Evolutionary conservation across 2,888 invertebrate genomes (phyloP), one percentile per base, ranked within the genome.

Genomic region (Cephus sareptanus): DNA sequence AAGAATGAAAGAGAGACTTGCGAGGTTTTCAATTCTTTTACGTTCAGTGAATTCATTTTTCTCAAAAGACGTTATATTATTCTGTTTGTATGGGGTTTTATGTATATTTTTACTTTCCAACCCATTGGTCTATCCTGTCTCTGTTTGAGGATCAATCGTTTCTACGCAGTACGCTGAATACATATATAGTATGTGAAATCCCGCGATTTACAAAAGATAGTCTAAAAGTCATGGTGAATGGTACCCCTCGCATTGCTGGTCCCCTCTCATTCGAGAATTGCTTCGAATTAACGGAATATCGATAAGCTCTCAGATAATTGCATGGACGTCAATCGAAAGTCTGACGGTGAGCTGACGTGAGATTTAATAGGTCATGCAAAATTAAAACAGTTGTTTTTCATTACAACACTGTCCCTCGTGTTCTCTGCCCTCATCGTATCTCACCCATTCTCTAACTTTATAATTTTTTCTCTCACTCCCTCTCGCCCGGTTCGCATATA

Each of bases 331-430:
- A 56, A 56, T 56, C 56, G 56, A 23, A 9, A 23, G 56, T 15
- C 56, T 56, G 56, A 56, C 9, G 56, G 56, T 56, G 56, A 23
- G 56, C 23, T 77, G 68, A 74, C 69, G 23, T 31, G 34, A 69
- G 68, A 13, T 73, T 77, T 69, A 69, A 75, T 77, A 75, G 35
- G 69, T 75, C 75, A 77, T 23, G 31, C 33, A 23, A 71, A n/a
- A 71, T 71, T 71, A 71, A 34, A 68, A 75, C 33, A 75, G 69
- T 34, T 74, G 6, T 34, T 71, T 71, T 71, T 33, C 71, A 71
- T 71, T 34, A 34, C 31, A 34, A 33, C 33, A 56, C 56, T 9
- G 9, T 56, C 56, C 56, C 56, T 56, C 9, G 23, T 40, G 31
- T 70, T 71, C 71, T 34, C 71, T 71, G 6, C 71, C 3, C 34